Conservation (phyloP, 2,113 vertebrate species). For the Excalfactoria chinensis region DNA sequence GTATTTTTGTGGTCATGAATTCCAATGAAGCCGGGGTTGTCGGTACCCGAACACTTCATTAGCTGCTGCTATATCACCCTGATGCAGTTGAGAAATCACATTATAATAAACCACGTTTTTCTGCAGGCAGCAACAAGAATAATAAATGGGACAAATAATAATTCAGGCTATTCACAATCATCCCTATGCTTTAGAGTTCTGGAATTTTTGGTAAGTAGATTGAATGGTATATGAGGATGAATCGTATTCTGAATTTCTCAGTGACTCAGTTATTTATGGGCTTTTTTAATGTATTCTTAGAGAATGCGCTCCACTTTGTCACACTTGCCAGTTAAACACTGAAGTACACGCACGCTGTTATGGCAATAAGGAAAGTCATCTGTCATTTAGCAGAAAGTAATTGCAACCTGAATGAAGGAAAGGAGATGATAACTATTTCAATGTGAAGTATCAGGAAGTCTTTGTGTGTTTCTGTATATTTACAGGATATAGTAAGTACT, state of each 20-base stretch:
- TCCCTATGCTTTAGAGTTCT: background rate
- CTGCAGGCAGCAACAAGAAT: conserved; percentile 38
- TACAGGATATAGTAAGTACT: background rate
- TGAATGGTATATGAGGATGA: background rate
- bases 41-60: conserved; percentile 57
- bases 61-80: conserved; percentile 21
- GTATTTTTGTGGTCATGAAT: conserved; percentile 47
- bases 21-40: conserved; percentile 42
- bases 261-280: background rate
- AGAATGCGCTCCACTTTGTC: background rate
- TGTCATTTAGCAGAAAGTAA: background rate
- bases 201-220: conserved; percentile 32
- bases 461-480: background rate
- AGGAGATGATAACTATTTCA: background rate
- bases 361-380: background rate
- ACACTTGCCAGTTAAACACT: background rate
- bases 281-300: conserved; percentile 2
- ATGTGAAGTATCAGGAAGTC: background rate
- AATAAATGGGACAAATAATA: conserved; percentile 59
- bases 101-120: conserved; percentile 49
- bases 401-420: background rate
- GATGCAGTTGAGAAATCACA: conserved; percentile 58
- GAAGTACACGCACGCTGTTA: background rate
- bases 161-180: background rate
- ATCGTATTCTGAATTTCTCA: conserved; percentile 1